Conservation (phyloP, 2,113 vertebrate genomes). For the Calidris pygmaea region DNA sequence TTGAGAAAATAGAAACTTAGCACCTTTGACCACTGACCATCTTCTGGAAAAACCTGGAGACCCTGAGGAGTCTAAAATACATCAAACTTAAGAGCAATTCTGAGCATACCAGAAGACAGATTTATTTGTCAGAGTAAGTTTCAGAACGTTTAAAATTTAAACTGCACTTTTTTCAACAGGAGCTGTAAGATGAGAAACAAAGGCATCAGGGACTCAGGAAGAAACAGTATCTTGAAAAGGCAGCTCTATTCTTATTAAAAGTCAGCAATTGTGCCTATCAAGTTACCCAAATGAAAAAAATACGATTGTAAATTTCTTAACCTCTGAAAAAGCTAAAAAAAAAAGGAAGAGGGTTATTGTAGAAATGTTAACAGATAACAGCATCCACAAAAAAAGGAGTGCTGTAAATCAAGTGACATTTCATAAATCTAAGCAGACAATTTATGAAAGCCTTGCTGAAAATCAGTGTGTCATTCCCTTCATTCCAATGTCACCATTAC, state of each 20-base stretch:
- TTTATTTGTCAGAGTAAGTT: not conserved
- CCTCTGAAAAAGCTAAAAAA: not conserved
- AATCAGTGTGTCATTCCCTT: slow-evolving; percentile 32
- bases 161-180: not conserved
- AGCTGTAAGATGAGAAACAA: not conserved
- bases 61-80: not conserved
- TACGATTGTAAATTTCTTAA: not conserved
- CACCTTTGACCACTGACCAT: not conserved
- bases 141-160: not conserved
- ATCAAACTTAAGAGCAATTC: not conserved
- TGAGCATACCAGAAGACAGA: not conserved
- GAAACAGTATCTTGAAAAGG: not conserved
- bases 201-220: not conserved
- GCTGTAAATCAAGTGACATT: slow-evolving; percentile 9
- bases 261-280: not conserved
- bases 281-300: not conserved
- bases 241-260: not conserved
- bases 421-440: slow-evolving; percentile 28
- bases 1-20: not conserved
- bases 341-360: not conserved
- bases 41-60: not conserved
- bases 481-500: slow-evolving; percentile 38
- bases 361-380: not conserved
- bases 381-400: not conserved
- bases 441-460: slow-evolving; percentile 31